Evolutionary conservation across 37 sponge, comb jelly and placozoan genomes (phyloP).

Genomic region (Haliclona indistincta): DNA sequence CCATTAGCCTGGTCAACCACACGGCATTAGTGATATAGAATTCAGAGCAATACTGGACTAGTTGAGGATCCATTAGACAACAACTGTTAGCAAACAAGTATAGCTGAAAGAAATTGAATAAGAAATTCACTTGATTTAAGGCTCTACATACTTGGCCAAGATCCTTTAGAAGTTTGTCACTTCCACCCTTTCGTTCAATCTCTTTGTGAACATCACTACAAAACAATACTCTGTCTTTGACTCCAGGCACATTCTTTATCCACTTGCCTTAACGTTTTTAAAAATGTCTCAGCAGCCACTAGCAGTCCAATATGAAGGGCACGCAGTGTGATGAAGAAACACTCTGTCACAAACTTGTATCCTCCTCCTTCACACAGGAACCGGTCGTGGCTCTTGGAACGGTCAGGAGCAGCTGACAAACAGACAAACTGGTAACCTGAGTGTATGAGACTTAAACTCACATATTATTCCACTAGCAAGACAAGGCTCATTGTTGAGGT

Average conservation of each 20-base stretch:
- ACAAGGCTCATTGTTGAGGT: slow-evolving; percentile 66
- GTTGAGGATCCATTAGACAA: slow-evolving; percentile 67
- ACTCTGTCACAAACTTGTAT: slow-evolving; percentile 88
- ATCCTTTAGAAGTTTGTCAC: slow-evolving; percentile 2
- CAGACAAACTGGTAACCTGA: not conserved
- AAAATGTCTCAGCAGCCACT: slow-evolving; percentile 39
- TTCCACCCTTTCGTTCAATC: slow-evolving; percentile 13
- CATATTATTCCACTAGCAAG: slow-evolving; percentile 60
- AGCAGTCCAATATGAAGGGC: slow-evolving; percentile 76
- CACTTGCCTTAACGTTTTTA: not conserved
- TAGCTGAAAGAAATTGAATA: too few relatives aligned
- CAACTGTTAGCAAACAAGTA: slow-evolving; percentile 27
- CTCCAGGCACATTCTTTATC: not conserved
- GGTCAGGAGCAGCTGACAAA: slow-evolving; percentile 9
- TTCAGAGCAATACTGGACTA: slow-evolving; percentile 56
- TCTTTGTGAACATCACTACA: not conserved
- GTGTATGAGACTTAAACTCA: not conserved
- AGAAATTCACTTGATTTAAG: not conserved
- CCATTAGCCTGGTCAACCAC: slow-evolving; percentile 66
- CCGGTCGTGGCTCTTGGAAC: not conserved
- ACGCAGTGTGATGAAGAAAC: slow-evolving; percentile 78
- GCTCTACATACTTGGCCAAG: not conserved
- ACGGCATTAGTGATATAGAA: slow-evolving; percentile 83
- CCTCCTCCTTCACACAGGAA: not conserved
- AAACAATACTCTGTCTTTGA: not conserved